These are phyloP conservation scores for Falcunculus frontatus DNA, from an alignment of 2,113 vertebrate species.

Conservation along the genomic window DNA sequence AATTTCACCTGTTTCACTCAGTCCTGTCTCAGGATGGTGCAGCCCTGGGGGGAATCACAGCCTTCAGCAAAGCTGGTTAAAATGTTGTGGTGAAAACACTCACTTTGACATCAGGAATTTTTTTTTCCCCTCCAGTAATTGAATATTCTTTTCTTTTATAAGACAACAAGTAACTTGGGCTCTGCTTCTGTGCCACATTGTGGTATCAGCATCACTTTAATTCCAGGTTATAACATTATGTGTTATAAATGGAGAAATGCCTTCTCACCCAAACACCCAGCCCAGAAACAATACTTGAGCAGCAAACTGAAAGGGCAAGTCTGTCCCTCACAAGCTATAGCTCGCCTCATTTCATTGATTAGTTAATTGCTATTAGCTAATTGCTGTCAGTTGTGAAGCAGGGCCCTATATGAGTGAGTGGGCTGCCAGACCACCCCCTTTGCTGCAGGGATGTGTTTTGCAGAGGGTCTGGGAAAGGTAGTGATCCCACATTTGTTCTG, in stretches of 20 bases:
- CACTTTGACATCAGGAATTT: not conserved
- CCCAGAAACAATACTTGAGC: not conserved
- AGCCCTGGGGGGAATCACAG: not conserved
- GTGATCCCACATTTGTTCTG: not conserved
- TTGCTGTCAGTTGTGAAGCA: not conserved
- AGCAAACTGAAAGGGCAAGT: not conserved
- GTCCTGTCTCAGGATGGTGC: rapidly evolving
- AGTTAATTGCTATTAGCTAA: conserved; percentile 32
- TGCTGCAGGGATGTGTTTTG: not conserved
- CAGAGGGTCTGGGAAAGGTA: no score
- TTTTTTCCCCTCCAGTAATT: not conserved
- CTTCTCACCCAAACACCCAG: not conserved
- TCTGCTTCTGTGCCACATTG: not conserved
- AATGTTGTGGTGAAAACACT: not conserved
- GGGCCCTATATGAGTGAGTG: not conserved
- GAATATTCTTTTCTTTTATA: not conserved
- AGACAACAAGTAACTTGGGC: not conserved
- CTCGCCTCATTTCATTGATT: not conserved
- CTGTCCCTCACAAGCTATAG: not conserved
- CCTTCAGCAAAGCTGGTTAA: not conserved
- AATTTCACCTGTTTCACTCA: not conserved
- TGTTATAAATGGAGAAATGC: not conserved
- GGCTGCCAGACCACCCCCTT: rapidly evolving
- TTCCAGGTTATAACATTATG: not conserved
- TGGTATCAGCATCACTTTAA: not conserved